A percentile compares a stretch with the other conserved stretches of the same genome.
Conservation (phyloP, 2,113 vertebrate species). For the Pyrgilauda ruficollis region DNA sequence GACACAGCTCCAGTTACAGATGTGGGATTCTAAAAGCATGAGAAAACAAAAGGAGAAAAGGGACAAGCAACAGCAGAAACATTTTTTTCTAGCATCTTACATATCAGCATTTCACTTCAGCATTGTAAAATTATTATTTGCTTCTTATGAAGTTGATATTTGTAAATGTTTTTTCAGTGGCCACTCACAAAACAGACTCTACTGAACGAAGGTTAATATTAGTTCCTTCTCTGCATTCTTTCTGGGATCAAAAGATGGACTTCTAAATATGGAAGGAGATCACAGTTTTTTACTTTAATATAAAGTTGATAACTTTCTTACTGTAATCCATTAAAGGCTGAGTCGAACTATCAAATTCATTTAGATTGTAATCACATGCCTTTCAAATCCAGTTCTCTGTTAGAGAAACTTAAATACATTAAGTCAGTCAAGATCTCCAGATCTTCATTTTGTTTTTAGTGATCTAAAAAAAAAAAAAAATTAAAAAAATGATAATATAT, state of each 20-base stretch:
- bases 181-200: neutral
- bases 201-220: neutral
- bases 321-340: slow-evolving; percentile 36
- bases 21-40: neutral
- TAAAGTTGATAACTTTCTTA: slow-evolving; percentile 39
- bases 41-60: neutral
- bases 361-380: slow-evolving; percentile 46
- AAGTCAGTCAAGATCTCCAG: neutral
- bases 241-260: slow-evolving; percentile 18
- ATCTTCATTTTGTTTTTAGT: neutral
- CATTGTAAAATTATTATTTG: neutral
- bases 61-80: neutral
- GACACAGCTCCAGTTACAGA: neutral
- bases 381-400: slow-evolving; percentile 33
- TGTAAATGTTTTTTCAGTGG: neutral
- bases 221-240: neutral
- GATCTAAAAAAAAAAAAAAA: neutral
- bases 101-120: neutral
- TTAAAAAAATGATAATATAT: neutral
- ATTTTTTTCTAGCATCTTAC: neutral
- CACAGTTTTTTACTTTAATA: slow-evolving; percentile 35
- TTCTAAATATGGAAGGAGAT: slow-evolving; percentile 36
- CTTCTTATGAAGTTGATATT: neutral
- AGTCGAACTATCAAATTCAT: slow-evolving; percentile 55
- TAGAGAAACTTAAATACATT: slow-evolving; percentile 35